Evolutionary conservation across 2,797 vertebrate species (phyloP).

Genomic region (Phaenicophaeus curvirostris): DNA sequence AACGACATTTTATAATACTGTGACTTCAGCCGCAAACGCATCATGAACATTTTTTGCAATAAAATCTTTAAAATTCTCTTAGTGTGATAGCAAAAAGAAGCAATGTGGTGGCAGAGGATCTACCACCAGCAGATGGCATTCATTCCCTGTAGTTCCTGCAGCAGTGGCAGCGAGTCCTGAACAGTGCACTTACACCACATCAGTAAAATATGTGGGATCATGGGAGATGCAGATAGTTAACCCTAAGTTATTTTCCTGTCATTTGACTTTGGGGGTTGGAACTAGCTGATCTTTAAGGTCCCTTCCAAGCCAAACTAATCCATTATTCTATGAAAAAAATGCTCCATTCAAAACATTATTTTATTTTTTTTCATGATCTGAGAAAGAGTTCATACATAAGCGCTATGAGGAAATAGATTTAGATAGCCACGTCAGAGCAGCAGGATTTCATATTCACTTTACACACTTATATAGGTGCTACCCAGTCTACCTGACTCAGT

Average conservation of each 20-base stretch:
- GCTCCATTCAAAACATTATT: neutral
- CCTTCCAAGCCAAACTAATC: no score
- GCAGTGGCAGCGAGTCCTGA: neutral
- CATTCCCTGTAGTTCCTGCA: constrained; percentile 37
- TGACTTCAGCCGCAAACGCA: neutral
- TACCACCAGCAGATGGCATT: constrained; percentile 79
- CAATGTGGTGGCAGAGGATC: neutral
- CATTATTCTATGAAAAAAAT: neutral
- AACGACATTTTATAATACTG: neutral
- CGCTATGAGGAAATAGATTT: neutral
- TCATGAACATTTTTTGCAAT: neutral
- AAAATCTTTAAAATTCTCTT: neutral
- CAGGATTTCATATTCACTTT: neutral
- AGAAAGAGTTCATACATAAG: neutral
- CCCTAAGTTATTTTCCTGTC: neutral
- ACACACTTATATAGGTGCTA: neutral
- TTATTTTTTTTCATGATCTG: neutral
- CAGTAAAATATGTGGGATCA: neutral
- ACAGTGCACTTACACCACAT: neutral
- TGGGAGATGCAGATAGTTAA: neutral
- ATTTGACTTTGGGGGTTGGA: neutral
- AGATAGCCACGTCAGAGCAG: neutral
- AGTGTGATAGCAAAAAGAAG: neutral
- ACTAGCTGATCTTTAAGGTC: no score
- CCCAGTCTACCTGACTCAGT: neutral